These are phyloP conservation scores for Caenorhabditis wallacei DNA, from an alignment of 2,888 invertebrate genomes.

Conservation along the genomic window DNA sequence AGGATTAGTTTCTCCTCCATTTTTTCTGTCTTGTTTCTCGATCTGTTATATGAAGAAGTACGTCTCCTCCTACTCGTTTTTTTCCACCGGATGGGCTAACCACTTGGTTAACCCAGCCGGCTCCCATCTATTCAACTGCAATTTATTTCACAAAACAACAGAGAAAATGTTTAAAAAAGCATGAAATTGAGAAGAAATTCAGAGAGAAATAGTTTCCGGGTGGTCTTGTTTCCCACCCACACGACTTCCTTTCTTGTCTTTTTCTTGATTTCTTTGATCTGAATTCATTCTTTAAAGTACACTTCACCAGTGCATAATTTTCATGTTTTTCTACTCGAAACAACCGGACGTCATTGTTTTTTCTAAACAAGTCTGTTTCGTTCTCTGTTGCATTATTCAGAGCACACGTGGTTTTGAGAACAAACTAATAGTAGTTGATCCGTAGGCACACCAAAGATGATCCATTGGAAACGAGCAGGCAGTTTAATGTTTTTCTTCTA, in stretches of 20 bases:
- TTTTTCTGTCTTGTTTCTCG: slow-evolving; percentile 25
- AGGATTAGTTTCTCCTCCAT: slow-evolving; percentile 25
- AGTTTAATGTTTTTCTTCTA: not conserved
- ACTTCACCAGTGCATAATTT: not conserved
- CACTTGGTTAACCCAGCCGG: slow-evolving; percentile 35
- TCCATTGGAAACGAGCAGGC: slow-evolving; percentile 17
- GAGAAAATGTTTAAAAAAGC: slow-evolving; percentile 15
- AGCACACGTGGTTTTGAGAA: slow-evolving; percentile 10
- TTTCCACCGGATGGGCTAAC: slow-evolving; percentile 47
- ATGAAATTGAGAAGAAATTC: not conserved
- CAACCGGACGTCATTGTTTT: slow-evolving; percentile 36
- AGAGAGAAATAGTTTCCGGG: slow-evolving; percentile 46
- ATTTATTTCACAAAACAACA: slow-evolving; percentile 47
- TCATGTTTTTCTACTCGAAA: not conserved
- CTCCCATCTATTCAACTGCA: not conserved
- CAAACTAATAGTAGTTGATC: slow-evolving; percentile 2
- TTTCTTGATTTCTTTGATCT: slow-evolving; percentile 7
- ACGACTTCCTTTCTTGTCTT: slow-evolving; percentile 12
- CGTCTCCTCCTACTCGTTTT: slow-evolving; percentile 15
- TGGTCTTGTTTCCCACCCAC: slow-evolving; percentile 40
- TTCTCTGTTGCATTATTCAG: slow-evolving; percentile 15
- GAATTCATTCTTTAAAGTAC: not conserved
- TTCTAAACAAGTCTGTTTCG: not conserved
- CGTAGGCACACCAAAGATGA: slow-evolving; percentile 29
- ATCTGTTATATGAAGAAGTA: slow-evolving; percentile 42